Percentiles rank a stretch among this genome's conserved stretches.
Conservation (phyloP, 2,888 invertebrate species). For the Lasioglossum pauxillum region DNA sequence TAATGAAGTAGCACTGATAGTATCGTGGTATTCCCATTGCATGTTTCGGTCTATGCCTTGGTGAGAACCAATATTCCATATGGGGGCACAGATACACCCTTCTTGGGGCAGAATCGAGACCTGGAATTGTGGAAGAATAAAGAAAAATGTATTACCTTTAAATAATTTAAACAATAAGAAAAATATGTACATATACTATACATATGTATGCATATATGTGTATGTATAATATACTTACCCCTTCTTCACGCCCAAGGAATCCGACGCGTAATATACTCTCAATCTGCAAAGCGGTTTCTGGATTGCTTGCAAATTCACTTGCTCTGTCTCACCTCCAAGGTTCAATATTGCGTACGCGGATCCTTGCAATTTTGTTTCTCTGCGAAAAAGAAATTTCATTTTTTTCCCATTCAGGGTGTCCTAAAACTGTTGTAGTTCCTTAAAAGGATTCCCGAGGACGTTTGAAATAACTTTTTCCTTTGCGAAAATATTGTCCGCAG, state of each 20-base stretch:
- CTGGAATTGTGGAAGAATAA: constrained; percentile 15
- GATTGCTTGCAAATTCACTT: constrained; percentile 86
- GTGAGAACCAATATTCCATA: constrained; percentile 31
- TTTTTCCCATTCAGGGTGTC: not conserved
- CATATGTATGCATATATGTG: no score
- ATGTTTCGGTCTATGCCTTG: not conserved
- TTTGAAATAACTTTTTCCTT: no score
- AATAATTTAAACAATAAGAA: no score
- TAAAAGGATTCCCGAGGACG: no score
- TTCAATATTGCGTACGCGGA: constrained; percentile 85
- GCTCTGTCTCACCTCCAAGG: constrained; percentile 85
- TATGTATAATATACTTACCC: not conserved
- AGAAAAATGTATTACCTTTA: no score
- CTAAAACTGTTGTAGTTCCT: no score
- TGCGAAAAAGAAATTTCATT: constrained; percentile 28
- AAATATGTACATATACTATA: no score
- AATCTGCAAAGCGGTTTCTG: constrained; percentile 84
- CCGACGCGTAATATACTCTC: constrained; percentile 85
- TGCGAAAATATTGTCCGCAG: no score
- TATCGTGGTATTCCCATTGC: not conserved
- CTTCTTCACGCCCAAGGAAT: not conserved
- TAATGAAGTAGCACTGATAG: not conserved
- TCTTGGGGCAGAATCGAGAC: not conserved
- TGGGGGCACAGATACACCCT: constrained; percentile 26
- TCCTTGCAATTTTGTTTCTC: constrained; percentile 83